Evolutionary conservation across 2,888 invertebrate genomes (phyloP), one percentile per base, ranked within the genome.

Genomic region (Muschampia plurimacula): DNA sequence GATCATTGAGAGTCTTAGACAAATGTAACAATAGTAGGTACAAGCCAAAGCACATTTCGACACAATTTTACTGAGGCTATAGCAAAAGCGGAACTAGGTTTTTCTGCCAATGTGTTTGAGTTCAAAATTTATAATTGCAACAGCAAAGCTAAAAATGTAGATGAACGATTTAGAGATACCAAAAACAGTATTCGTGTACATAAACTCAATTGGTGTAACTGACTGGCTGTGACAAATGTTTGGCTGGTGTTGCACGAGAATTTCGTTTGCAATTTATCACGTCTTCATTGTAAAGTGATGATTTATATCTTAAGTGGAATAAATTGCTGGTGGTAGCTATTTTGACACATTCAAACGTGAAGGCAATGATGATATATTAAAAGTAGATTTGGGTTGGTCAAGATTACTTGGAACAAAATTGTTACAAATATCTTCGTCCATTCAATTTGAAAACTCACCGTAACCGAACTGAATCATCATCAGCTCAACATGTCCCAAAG

Each of bases 1-100:
- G 80, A 85, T 85, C 87, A 89, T 89, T 89, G 84, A 84, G 86
- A 87, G 85, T 80, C 79, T 81, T 82, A 84, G 79, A 83, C 86
- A 60, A 73, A 69, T 55, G 15, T 59, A 67, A 74, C 74, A 73
- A 73, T 74, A 63, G 67, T 67, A 60, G 22, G 22, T 22, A 22
- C 62, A 62, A 69, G 69, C 64, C n/a, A 13, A 60, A 72, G 32
- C 57, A 22, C 22, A 22, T 22, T 75, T 65, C 68, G 69, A 76
- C 75, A 74, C 80, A 78, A 77, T 62, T 69, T 75, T 77, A 77
- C 74, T 73, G 63, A 69, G 76, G 74, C 69, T 66, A 32, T 71
- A 67, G 69, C 66, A 64, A 73, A 76, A 73, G 60, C 39, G 15
- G n/a, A 73, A 65, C 62, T 28, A 65, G 69, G 71, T 71, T 68